phyloP scores from a whole-genome alignment of 2,797 vertebrate species.

The Clamator glandarius region DNA sequence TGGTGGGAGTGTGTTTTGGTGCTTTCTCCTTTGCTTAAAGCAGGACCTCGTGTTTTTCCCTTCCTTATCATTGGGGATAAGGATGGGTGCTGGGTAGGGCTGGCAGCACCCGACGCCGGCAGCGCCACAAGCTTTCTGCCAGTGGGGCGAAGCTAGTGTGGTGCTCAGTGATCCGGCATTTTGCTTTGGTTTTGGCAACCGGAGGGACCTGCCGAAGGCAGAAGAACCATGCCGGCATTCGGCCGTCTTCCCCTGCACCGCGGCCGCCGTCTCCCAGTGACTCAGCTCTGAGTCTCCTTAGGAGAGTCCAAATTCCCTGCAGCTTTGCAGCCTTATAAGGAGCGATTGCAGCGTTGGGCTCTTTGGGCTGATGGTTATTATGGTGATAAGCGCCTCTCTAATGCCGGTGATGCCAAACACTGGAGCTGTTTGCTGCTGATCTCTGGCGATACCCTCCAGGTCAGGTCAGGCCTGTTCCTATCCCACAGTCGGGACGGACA shows the following conservation, averaged over 20 bases:
- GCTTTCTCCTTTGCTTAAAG: rapidly evolving
- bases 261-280: background rate
- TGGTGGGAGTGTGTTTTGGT: background rate
- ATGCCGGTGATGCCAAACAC: background rate
- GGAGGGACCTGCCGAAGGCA: background rate
- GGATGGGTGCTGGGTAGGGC: background rate
- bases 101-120: background rate
- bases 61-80: background rate
- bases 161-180: rapidly evolving
- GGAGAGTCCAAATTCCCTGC: background rate
- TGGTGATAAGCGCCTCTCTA: background rate
- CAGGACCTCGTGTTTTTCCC: background rate
- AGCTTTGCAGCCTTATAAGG: conserved; percentile 39
- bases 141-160: rapidly evolving
- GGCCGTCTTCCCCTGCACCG: background rate
- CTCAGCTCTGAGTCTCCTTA: conserved; percentile 7
- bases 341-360: background rate
- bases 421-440: background rate
- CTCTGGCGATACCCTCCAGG: background rate
- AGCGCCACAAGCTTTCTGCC: background rate
- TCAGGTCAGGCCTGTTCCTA: conserved; percentile 24
- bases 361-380: background rate
- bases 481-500: background rate
- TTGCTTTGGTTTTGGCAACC: rapidly evolving
- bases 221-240: rapidly evolving